Conservation (phyloP, 2,797 vertebrate species). For the Hoplostethus mediterraneus region DNA sequence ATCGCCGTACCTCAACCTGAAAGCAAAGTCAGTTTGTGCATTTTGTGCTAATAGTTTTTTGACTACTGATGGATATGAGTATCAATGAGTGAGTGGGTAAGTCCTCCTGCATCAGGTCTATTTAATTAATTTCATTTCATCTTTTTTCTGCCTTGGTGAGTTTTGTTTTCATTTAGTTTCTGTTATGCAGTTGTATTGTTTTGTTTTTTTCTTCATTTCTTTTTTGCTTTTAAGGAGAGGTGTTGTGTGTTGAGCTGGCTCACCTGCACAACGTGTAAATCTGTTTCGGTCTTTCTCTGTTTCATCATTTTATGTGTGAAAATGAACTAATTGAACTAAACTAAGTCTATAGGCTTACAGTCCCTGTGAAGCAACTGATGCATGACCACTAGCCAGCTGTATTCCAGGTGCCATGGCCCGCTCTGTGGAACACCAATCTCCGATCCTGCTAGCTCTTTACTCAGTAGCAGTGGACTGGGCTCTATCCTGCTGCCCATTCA, state of each 20-base stretch:
- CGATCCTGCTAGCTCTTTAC: conserved; percentile 26
- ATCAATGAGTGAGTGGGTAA: background rate
- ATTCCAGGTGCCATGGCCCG: conserved; percentile 30
- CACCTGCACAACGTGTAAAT: too few relatives aligned
- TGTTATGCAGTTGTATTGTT: background rate
- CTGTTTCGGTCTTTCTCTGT: too few relatives aligned
- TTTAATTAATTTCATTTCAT: background rate
- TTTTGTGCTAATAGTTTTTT: background rate
- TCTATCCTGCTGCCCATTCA: conserved; percentile 35
- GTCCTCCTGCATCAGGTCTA: background rate
- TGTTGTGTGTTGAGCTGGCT: too few relatives aligned
- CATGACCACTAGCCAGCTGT: background rate
- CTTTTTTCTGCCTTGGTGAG: background rate
- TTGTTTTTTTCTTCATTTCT: background rate
- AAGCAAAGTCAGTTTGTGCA: background rate
- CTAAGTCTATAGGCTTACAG: background rate
- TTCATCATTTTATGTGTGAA: background rate
- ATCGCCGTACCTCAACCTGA: background rate
- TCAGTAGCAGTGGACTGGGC: conserved; percentile 18
- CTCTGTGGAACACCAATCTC: conserved; percentile 8
- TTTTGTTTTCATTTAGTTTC: background rate
- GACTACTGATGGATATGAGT: background rate
- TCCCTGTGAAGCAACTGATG: background rate
- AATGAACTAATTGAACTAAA: background rate
- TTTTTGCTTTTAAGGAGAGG: background rate